phyloP scores from a whole-genome alignment of 2,888 invertebrate species.

The Xanthia icteritia region DNA sequence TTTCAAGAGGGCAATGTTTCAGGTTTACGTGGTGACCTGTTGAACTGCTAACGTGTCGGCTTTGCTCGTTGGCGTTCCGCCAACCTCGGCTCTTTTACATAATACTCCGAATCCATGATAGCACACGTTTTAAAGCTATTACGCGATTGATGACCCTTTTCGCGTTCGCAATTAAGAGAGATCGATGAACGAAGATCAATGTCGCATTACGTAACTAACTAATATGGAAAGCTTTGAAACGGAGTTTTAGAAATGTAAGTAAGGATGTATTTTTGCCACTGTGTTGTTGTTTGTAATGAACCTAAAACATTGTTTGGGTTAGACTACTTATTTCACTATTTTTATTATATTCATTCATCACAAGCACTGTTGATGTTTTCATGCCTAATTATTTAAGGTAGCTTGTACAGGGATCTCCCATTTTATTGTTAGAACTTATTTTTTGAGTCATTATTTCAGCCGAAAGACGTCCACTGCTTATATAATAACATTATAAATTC shows the following conservation, averaged over 20 bases:
- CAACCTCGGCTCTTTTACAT: constrained; percentile 74
- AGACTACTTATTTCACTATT: neutral
- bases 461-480: too few relatives aligned
- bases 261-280: constrained; percentile 20
- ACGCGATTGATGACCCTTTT: constrained; percentile 71
- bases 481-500: too few relatives aligned
- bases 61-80: constrained; percentile 68
- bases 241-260: constrained; percentile 44
- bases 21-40: constrained; percentile 73
- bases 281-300: constrained; percentile 14
- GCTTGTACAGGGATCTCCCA: neutral
- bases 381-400: neutral
- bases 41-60: constrained; percentile 66
- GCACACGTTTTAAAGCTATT: constrained; percentile 74
- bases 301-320: too few relatives aligned
- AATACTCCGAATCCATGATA: constrained; percentile 72
- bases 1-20: constrained; percentile 47
- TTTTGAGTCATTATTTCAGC: neutral
- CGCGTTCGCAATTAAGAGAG: constrained; percentile 51
- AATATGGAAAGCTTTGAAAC: constrained; percentile 37
- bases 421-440: neutral
- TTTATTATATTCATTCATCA: neutral
- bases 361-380: neutral
- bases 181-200: constrained; percentile 52
- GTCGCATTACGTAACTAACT: constrained; percentile 25